These are phyloP conservation scores for Eucidaris tribuloides DNA, from an alignment of 35 echinoderm and acorn worm genomes.

Conservation along the genomic window DNA sequence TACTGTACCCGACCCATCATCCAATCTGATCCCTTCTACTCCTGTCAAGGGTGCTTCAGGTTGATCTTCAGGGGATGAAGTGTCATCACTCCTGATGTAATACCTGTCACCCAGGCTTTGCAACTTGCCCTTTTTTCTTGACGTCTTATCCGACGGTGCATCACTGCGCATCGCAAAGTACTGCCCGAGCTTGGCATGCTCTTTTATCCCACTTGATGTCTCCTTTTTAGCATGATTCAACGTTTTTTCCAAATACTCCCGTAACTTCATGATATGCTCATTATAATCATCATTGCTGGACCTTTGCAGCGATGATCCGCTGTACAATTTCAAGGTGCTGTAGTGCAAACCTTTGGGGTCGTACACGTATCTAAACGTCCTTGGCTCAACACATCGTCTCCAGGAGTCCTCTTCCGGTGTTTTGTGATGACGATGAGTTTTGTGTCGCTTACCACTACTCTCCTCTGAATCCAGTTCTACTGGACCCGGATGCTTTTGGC, in stretches of 20 bases:
- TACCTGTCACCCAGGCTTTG: constrained; percentile 1
- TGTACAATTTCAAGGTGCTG: constrained; percentile 11
- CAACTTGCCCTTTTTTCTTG: neutral
- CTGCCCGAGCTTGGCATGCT: constrained; percentile 24
- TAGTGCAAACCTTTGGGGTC: neutral
- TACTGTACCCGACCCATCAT: neutral
- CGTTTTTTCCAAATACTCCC: constrained; percentile 43
- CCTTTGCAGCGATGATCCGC: constrained; percentile 8
- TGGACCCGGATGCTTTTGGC: neutral
- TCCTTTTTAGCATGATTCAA: constrained; percentile 26
- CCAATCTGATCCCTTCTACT: neutral
- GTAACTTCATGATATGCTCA: constrained; percentile 33
- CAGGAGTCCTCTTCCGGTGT: constrained; percentile 19
- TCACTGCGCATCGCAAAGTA: constrained; percentile 17
- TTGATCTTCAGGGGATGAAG: neutral
- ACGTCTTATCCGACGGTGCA: neutral
- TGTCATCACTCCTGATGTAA: constrained; percentile 1
- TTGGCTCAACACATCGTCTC: constrained; percentile 34
- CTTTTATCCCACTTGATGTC: constrained; percentile 3
- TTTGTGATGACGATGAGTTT: neutral
- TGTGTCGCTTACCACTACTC: neutral
- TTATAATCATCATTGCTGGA: neutral
- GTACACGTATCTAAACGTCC: constrained; percentile 39
- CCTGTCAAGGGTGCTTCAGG: neutral
- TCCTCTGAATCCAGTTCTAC: neutral